Conservation (phyloP, 2,888 invertebrate genomes). For the Eurytoma californica region DNA sequence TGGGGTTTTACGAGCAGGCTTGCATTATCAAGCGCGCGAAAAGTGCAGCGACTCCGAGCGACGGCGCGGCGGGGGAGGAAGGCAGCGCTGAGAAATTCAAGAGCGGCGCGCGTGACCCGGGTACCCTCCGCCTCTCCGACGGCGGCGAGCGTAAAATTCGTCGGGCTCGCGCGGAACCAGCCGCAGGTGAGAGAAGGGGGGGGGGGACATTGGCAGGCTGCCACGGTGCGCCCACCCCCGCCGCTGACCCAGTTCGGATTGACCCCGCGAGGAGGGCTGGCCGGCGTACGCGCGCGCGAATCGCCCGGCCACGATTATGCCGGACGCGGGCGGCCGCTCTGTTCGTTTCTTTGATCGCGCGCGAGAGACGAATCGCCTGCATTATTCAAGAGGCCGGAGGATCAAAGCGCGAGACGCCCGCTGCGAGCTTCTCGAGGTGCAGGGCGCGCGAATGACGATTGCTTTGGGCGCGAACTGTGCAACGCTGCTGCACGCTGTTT, state of each 20-base stretch:
- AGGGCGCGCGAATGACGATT: no score
- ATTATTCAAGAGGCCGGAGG: no score
- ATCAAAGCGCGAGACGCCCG: no score
- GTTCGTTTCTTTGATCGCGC: no score
- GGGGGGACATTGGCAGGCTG: slow-evolving; percentile 64
- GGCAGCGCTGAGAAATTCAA: slow-evolving; percentile 14
- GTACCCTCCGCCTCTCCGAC: not conserved
- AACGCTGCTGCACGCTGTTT: no score
- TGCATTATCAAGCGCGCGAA: slow-evolving; percentile 15
- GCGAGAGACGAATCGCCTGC: no score
- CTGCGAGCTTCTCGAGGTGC: no score
- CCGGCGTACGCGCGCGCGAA: no score
- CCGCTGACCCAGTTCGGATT: not conserved
- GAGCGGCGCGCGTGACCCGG: not conserved
- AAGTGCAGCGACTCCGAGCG: not conserved
- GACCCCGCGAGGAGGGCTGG: not conserved
- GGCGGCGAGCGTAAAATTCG: slow-evolving; percentile 24
- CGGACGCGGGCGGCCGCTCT: no score
- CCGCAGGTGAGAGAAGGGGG: slow-evolving; percentile 63
- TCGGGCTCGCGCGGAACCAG: slow-evolving; percentile 59
- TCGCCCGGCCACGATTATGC: no score
- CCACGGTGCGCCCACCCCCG: slow-evolving; percentile 56
- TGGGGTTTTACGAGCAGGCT: not conserved
- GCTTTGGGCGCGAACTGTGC: no score
- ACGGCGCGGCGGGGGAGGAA: no score